phyloP scores from a whole-genome alignment of 2,888 invertebrate species.

The Polydrusus tereticollis region DNA sequence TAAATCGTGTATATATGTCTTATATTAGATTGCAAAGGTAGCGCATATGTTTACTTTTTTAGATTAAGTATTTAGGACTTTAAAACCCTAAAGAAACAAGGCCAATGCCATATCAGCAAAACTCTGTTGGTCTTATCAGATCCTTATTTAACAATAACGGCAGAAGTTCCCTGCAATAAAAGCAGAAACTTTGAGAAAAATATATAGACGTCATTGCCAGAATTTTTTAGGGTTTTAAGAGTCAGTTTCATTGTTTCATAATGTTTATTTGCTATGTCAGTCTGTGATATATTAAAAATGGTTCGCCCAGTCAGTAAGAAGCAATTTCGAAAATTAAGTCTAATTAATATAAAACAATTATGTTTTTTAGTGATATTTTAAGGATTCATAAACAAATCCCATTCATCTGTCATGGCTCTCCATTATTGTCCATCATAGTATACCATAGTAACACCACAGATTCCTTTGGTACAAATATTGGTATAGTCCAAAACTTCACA shows the following conservation, averaged over 20 bases:
- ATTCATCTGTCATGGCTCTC: no score
- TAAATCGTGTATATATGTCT: conserved; percentile 63
- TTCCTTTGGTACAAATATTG: no score
- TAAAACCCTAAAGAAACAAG: not conserved
- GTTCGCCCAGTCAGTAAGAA: conserved; percentile 26
- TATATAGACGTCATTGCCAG: not conserved
- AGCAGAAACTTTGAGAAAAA: no score
- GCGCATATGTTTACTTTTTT: conserved; percentile 25
- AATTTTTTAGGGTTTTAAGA: not conserved
- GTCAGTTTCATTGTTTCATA: conserved; percentile 18
- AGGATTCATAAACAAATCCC: no score
- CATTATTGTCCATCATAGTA: no score
- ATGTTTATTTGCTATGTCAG: conserved; percentile 66
- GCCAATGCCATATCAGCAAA: not conserved
- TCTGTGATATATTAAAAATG: conserved; percentile 66
- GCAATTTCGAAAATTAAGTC: not conserved
- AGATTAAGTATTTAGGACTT: conserved; percentile 4
- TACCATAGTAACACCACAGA: no score
- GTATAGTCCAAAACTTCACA: no score
- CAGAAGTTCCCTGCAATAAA: no score
- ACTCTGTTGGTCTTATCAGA: not conserved
- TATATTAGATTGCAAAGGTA: conserved; percentile 45
- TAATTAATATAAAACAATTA: not conserved
- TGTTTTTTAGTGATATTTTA: not conserved
- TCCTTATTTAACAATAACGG: no score